Conservation (phyloP, 2,113 vertebrate genomes). For the Rattus rattus region DNA sequence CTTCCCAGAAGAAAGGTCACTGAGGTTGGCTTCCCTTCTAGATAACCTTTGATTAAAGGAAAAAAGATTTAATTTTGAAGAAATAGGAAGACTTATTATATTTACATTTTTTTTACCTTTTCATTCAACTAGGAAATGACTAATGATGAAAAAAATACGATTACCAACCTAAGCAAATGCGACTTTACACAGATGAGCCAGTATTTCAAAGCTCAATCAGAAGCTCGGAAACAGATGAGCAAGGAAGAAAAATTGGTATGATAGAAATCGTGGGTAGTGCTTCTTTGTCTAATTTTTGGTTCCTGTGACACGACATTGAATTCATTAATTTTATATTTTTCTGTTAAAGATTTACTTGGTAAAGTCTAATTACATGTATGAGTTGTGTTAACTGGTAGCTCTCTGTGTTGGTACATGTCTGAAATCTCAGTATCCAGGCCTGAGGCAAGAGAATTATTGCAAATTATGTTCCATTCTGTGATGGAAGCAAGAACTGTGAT, state of each 20-base stretch:
- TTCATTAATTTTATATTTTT: constrained; percentile 43
- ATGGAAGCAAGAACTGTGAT: not conserved
- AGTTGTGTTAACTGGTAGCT: not conserved
- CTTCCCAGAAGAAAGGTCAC: not conserved
- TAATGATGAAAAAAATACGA: constrained; percentile 93
- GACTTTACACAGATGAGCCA: constrained; percentile 95
- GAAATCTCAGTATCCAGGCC: not conserved
- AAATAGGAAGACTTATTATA: constrained; percentile 7
- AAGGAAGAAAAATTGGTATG: constrained; percentile 96
- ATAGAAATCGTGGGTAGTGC: not conserved
- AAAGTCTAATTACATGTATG: constrained; percentile 42
- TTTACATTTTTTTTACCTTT: constrained; percentile 16
- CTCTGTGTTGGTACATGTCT: not conserved
- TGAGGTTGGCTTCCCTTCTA: not conserved
- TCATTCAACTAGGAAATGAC: constrained; percentile 94
- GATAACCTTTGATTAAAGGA: constrained; percentile 14
- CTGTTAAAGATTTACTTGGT: constrained; percentile 25
- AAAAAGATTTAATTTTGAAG: constrained; percentile 12
- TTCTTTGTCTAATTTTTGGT: constrained; percentile 34
- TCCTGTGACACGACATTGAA: constrained; percentile 12
- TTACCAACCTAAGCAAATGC: constrained; percentile 95
- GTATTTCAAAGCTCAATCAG: constrained; percentile 96
- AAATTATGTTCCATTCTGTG: not conserved
- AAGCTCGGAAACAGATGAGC: constrained; percentile 97
- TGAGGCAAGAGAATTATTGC: not conserved